phyloP scores from a whole-genome alignment of 2,888 invertebrate genomes.

The Eremobia ochroleuca region DNA sequence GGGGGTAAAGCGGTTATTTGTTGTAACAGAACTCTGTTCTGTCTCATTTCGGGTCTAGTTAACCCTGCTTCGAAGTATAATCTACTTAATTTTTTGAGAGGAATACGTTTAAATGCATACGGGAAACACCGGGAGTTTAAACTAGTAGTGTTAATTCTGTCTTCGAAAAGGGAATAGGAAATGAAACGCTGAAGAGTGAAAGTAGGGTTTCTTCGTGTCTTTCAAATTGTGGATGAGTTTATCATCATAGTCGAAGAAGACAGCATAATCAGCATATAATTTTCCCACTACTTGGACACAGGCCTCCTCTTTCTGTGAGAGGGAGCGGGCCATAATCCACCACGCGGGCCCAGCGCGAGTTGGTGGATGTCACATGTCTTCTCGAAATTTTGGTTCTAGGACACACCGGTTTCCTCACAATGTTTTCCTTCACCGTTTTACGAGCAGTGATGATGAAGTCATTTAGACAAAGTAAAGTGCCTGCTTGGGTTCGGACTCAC shows the following conservation, averaged over 20 bases:
- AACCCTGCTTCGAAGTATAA: constrained; percentile 80
- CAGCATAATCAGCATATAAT: neutral
- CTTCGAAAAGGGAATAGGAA: neutral
- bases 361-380: neutral
- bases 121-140: constrained; percentile 1
- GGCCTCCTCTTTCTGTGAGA: neutral
- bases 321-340: neutral
- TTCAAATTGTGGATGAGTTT: constrained; percentile 1
- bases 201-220: neutral
- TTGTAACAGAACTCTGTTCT: constrained; percentile 81
- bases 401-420: neutral
- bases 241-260: neutral
- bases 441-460: too few species aligned
- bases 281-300: neutral
- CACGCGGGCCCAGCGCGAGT: neutral
- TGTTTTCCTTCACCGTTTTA: neutral
- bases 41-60: constrained; percentile 82
- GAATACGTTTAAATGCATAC: constrained; percentile 47
- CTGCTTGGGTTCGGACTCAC: too few species aligned
- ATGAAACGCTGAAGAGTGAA: neutral
- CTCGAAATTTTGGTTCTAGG: neutral
- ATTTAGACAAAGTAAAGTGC: too few species aligned
- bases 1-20: constrained; percentile 82
- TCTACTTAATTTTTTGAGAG: constrained; percentile 78
- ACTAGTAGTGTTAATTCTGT: constrained; percentile 16